Percentiles rank a stretch among this genome's conserved stretches.
Evolutionary conservation across 2,797 vertebrate species (phyloP).

Genomic region (Myiotriccus ornatus): DNA sequence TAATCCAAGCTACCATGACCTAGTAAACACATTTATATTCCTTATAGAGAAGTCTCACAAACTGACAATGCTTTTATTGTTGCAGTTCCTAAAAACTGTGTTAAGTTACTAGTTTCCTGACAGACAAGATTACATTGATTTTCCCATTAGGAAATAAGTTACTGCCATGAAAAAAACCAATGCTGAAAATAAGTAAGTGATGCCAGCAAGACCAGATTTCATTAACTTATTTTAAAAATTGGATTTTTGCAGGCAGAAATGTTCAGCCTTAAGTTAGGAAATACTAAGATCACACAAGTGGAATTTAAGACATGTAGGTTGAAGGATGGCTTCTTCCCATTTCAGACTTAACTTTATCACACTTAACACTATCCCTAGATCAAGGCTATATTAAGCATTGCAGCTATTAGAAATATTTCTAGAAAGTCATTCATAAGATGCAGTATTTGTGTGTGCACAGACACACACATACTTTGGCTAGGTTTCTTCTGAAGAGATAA

Average conservation of each 20-base stretch:
- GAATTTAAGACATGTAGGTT: neutral
- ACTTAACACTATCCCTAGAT: neutral
- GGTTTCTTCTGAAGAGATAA: neutral
- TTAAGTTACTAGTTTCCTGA: neutral
- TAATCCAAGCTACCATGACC: neutral
- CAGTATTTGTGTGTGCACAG: neutral
- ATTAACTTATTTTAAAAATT: neutral
- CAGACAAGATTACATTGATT: neutral
- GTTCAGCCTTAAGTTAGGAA: neutral
- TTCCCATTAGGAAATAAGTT: neutral
- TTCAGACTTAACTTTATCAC: neutral
- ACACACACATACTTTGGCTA: neutral
- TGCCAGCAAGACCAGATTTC: neutral
- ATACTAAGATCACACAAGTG: neutral
- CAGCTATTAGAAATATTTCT: neutral
- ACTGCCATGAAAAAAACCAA: neutral
- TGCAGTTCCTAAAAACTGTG: neutral
- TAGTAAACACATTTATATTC: slow-evolving; percentile 7
- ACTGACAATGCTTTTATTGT: neutral
- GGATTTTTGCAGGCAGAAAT: neutral
- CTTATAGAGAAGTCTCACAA: neutral
- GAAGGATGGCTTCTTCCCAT: neutral
- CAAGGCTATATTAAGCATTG: neutral
- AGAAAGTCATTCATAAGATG: neutral
- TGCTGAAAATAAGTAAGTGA: neutral